phyloP scores from a whole-genome alignment of 2,113 vertebrate species.

The Cyphomyrus plagiostoma region DNA sequence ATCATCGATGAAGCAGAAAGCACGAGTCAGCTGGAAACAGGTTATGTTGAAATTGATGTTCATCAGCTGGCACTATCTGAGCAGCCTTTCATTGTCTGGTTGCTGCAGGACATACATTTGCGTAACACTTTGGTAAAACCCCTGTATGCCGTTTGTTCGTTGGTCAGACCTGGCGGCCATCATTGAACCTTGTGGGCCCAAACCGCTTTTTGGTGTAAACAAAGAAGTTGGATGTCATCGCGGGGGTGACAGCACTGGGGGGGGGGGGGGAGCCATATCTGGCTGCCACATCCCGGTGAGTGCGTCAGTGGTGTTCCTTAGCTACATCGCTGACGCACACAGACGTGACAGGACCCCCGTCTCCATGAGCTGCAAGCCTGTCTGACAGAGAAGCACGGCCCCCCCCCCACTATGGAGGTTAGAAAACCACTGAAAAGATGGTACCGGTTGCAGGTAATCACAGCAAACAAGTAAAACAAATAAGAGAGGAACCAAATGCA shows the following conservation, averaged over 20 bases:
- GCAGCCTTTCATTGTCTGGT: not conserved
- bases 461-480: not conserved
- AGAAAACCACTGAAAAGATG: not conserved
- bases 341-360: not conserved
- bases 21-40: not conserved
- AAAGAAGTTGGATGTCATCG: not conserved
- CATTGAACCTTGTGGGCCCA: not conserved
- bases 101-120: not conserved
- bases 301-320: not conserved
- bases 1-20: not conserved
- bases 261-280: too few species aligned
- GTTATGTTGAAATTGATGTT: not conserved
- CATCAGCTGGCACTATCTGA: not conserved
- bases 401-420: not conserved
- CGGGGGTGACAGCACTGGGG: not conserved
- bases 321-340: not conserved
- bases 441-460: not conserved
- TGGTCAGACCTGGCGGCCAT: not conserved
- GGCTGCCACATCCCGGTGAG: not conserved
- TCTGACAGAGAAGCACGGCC: too few species aligned
- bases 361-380: not conserved
- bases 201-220: not conserved
- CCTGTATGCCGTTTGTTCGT: not conserved
- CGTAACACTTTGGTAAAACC: not conserved
- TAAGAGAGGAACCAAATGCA: not conserved